Evolutionary conservation across 2,888 invertebrate species (phyloP).

Genomic region (Rotaria socialis): DNA sequence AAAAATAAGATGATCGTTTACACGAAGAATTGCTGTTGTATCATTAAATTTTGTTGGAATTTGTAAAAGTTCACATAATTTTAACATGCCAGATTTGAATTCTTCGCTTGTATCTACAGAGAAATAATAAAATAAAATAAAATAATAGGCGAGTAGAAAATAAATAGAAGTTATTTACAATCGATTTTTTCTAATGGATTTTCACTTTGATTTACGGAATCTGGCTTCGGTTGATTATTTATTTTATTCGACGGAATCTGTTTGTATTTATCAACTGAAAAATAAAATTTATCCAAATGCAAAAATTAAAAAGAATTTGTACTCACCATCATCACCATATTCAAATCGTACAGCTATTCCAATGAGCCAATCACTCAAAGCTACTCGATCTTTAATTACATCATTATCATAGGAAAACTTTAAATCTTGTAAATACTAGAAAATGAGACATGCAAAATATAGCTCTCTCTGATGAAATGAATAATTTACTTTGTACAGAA

Average conservation of each 20-base stretch:
- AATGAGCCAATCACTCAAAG: constrained; percentile 78
- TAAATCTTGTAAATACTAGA: constrained; percentile 70
- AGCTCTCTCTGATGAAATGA: not conserved
- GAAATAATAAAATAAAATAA: not conserved
- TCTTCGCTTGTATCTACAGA: constrained; percentile 72
- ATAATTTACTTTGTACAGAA: constrained; percentile 63
- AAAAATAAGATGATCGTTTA: not conserved
- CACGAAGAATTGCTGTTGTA: constrained; percentile 38
- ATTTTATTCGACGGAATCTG: not conserved
- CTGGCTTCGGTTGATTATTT: constrained; percentile 20
- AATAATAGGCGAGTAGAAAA: no score
- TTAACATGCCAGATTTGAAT: constrained; percentile 76
- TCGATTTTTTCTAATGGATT: constrained; percentile 80
- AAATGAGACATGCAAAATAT: not conserved
- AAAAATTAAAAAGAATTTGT: not conserved
- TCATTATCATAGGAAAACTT: constrained; percentile 67
- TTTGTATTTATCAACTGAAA: not conserved
- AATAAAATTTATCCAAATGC: no score
- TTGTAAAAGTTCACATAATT: constrained; percentile 73
- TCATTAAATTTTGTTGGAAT: constrained; percentile 71
- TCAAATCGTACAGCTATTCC: constrained; percentile 77
- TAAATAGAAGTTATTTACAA: constrained; percentile 65
- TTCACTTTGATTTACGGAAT: constrained; percentile 59
- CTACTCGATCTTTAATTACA: constrained; percentile 63
- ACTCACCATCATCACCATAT: constrained; percentile 70